A percentile compares a stretch with the other conserved stretches of the same genome.
These are phyloP conservation scores for Orthonyx spaldingii DNA, from an alignment of 2,113 vertebrate genomes.

Conservation along the genomic window DNA sequence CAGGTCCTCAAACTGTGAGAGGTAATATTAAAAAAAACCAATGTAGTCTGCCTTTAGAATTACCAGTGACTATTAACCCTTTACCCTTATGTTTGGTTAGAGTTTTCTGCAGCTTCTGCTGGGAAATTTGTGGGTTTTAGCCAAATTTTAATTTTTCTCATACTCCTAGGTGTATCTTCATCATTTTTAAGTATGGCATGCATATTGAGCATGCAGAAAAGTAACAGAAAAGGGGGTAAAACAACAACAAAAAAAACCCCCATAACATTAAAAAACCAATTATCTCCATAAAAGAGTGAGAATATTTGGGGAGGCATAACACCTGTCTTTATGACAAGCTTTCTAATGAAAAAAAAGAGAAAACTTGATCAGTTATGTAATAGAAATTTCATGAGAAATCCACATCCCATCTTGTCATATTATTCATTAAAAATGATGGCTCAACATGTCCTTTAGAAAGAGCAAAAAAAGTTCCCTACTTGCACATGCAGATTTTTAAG, in stretches of 20 bases:
- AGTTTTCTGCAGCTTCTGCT: neutral
- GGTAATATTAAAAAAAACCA: neutral
- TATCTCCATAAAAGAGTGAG: neutral
- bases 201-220: neutral
- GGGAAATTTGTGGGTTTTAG: neutral
- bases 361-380: neutral
- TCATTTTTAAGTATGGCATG: neutral
- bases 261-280: neutral
- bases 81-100: neutral
- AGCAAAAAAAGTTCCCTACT: neutral
- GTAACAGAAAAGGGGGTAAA: neutral
- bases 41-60: neutral
- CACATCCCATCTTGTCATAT: neutral
- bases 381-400: neutral
- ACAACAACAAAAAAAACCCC: neutral
- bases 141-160: neutral
- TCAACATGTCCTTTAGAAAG: neutral
- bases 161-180: neutral
- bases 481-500: neutral
- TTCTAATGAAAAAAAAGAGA: neutral
- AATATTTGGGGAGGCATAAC: neutral
- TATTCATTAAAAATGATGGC: neutral
- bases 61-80: neutral
- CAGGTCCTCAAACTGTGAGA: neutral
- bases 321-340: neutral